Conservation (phyloP, 1,140 invertebrate species). For the Dinothrombium tinctorium region DNA sequence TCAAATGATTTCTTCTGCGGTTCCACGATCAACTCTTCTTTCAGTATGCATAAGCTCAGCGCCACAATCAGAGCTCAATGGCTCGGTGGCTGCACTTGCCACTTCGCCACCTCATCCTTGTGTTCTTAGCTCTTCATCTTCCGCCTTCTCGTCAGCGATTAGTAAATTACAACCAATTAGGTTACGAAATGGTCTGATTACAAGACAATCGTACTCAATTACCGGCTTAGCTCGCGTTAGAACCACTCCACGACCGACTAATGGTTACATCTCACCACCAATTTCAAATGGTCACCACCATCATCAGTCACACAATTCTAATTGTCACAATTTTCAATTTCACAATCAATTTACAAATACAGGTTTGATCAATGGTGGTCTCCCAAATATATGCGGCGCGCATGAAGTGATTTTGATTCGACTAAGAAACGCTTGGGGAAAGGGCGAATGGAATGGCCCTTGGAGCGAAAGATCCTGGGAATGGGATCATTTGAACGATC, state of each 20-base stretch:
- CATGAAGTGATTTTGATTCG: slow-evolving; percentile 19
- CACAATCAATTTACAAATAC: not conserved
- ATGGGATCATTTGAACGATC: slow-evolving; percentile 45
- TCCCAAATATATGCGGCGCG: not conserved
- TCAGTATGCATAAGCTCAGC: slow-evolving; percentile 35
- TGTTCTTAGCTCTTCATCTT: slow-evolving; percentile 8
- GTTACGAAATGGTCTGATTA: slow-evolving; percentile 34
- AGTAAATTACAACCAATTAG: slow-evolving; percentile 16
- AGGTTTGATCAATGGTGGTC: slow-evolving; percentile 22
- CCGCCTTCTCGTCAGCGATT: not conserved
- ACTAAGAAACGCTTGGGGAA: slow-evolving; percentile 36
- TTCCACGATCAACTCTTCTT: slow-evolving; percentile 43
- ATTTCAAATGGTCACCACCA: not conserved
- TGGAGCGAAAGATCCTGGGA: slow-evolving; percentile 30
- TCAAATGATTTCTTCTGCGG: slow-evolving; percentile 41
- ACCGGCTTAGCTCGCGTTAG: slow-evolving; percentile 43
- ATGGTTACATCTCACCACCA: not conserved
- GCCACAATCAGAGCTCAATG: slow-evolving; percentile 7
- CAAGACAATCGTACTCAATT: slow-evolving; percentile 43
- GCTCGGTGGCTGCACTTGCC: not conserved
- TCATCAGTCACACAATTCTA: not conserved
- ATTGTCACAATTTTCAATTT: not conserved
- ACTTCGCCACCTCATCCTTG: not conserved
- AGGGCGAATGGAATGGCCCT: slow-evolving; percentile 17
- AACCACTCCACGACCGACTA: not conserved